Base-by-base conservation (phyloP, 1,140 invertebrate genomes). In the Conus ventricosus region DNA sequence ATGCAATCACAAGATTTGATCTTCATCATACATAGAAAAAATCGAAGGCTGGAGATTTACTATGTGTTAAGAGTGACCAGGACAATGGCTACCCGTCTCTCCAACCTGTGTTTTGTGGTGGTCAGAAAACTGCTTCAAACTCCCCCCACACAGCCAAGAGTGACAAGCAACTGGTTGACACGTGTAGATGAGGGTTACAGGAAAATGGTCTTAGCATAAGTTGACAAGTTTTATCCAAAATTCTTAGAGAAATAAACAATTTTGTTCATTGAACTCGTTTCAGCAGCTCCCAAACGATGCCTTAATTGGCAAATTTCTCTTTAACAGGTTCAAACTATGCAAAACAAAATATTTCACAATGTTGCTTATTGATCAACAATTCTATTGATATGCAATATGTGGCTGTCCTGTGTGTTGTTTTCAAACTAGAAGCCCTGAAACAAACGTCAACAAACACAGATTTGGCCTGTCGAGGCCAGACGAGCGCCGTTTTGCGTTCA, bases 321-420 rank as follows among this genome's bases (percentile, higher is more conserved):
- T 75, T 23, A 25, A 39, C 39, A 23, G 1, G 2, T 23, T 2
- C 2, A 23, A 75, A 25, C 23, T 17, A n/a, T 2, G 15, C 23
- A 27, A 39, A 60, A 39, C 55, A 10, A n/a, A 25, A 39, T 11
- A 85, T 25, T 51, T 67, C 60, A 85, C 25, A 27, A 1, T 20
- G 51, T 23, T 67, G 84, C 60, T 39, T 3, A 71, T 60, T 39
- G 13, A 60, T 57, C 51, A 20, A 11, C 11, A 27, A 67, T 85
- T 85, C 23, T 13, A 25, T 11, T 85, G 84, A 71, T 71, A 8
- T 67, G 20, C 39, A 71, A 85, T 85, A 39, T 71, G 25, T 85
- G n/a, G 4, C 55, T 39, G 84, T 85, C 11, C 8, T 71, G 17
- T 20, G 3, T 51, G 11, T 15, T 11, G 6, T n/a, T 11, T 6